phyloP scores from a whole-genome alignment of 37 sponge, comb jelly and placozoan genomes.

The Axinella damicornis region DNA sequence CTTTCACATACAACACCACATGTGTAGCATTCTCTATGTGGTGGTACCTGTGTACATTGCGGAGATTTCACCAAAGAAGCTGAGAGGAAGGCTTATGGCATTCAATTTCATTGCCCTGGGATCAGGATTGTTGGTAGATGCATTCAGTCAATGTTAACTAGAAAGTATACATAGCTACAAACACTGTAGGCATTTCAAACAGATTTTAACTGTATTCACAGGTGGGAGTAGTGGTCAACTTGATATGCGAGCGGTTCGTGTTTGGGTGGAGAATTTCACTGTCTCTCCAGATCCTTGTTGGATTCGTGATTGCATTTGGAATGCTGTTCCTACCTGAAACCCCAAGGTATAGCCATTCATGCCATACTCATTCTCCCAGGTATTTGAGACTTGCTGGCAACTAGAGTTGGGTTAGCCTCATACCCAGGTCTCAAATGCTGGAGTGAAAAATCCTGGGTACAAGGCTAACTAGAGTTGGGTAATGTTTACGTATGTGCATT shows the following conservation, averaged over 20 bases:
- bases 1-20: not conserved
- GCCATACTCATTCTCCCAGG: too few species aligned
- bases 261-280: slow-evolving; percentile 76
- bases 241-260: slow-evolving; percentile 4
- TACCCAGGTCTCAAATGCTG: too few species aligned
- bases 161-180: too few species aligned
- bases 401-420: too few species aligned
- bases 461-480: too few species aligned
- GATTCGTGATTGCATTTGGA: slow-evolving; percentile 48
- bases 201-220: not conserved
- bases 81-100: slow-evolving; percentile 71
- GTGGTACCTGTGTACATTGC: slow-evolving; percentile 80
- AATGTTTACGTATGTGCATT: too few species aligned
- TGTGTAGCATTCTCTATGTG: slow-evolving; percentile 64
- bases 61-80: slow-evolving; percentile 51
- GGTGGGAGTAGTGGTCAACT: slow-evolving; percentile 63
- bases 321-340: slow-evolving; percentile 72
- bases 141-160: not conserved
- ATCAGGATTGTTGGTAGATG: slow-evolving; percentile 74
- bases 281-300: slow-evolving; percentile 60
- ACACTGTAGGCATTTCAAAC: too few species aligned
- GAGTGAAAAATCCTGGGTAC: not conserved
- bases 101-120: slow-evolving; percentile 74
- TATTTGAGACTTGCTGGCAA: too few species aligned
- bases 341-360: slow-evolving; percentile 43